These are phyloP conservation scores for Portevinia maculata DNA, from an alignment of 2,888 invertebrate genomes.

Conservation along the genomic window DNA sequence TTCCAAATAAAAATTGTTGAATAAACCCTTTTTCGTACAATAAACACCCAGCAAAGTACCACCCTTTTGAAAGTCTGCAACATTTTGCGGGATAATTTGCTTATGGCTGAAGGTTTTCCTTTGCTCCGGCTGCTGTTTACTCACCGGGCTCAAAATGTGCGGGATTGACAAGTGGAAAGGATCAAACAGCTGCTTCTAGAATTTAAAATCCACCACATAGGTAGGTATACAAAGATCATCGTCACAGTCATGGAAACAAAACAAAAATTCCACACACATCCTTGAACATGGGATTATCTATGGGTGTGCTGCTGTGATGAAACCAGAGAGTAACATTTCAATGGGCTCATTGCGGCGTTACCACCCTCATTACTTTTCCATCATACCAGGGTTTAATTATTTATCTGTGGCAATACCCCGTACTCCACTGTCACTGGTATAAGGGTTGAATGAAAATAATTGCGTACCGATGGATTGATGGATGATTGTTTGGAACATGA, in stretches of 20 bases:
- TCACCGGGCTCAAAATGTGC: slow-evolving; percentile 19
- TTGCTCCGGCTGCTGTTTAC: slow-evolving; percentile 13
- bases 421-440: slow-evolving; percentile 18
- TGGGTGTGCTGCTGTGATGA: slow-evolving; percentile 37
- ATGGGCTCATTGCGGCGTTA: slow-evolving; percentile 58
- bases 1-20: slow-evolving; percentile 11
- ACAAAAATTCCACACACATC: slow-evolving; percentile 26
- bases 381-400: slow-evolving; percentile 45
- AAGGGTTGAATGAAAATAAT: slow-evolving; percentile 60
- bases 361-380: slow-evolving; percentile 42
- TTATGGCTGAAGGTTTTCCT: slow-evolving; percentile 29
- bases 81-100: slow-evolving; percentile 57
- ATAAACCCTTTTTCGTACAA: slow-evolving; percentile 26
- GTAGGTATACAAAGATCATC: neutral
- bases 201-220: slow-evolving; percentile 40
- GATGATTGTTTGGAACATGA: slow-evolving; percentile 15
- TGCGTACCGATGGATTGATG: slow-evolving; percentile 52
- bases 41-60: slow-evolving; percentile 4
- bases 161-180: slow-evolving; percentile 51
- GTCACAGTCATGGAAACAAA: neutral
- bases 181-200: slow-evolving; percentile 35
- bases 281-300: slow-evolving; percentile 22
- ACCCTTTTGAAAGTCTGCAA: slow-evolving; percentile 14
- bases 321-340: slow-evolving; percentile 43
- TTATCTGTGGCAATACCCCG: slow-evolving; percentile 53